A percentile compares a stretch with the other conserved stretches of the same genome.
Evolutionary conservation across 2,888 invertebrate genomes (phyloP).

Genomic region (Ditylenchus weischeri): DNA sequence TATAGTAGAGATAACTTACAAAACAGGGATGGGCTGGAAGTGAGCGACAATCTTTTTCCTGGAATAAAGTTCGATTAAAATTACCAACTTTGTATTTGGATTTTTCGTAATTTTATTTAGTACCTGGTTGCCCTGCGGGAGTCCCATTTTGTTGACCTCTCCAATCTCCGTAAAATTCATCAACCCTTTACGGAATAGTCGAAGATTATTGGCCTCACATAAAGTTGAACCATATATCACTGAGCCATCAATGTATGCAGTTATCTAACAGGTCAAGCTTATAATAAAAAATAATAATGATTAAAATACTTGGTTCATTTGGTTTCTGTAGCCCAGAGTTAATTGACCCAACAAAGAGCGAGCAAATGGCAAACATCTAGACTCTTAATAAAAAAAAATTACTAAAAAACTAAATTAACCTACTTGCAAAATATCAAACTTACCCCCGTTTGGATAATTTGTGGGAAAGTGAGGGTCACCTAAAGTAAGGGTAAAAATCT

Average conservation of each 20-base stretch:
- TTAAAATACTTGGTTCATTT: slow-evolving; percentile 38
- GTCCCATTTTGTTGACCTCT: slow-evolving; percentile 40
- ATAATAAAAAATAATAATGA: slow-evolving; percentile 14
- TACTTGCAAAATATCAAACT: too few relatives aligned
- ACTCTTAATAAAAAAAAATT: slow-evolving; percentile 60
- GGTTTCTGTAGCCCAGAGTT: slow-evolving; percentile 65
- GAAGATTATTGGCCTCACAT: slow-evolving; percentile 76
- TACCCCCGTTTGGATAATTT: slow-evolving; percentile 72
- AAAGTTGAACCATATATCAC: slow-evolving; percentile 85
- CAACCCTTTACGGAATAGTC: slow-evolving; percentile 67
- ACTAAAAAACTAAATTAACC: too few relatives aligned
- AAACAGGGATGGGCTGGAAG: slow-evolving; percentile 48
- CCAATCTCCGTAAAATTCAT: slow-evolving; percentile 57
- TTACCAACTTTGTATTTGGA: background rate
- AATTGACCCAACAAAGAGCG: slow-evolving; percentile 88
- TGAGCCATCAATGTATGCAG: slow-evolving; percentile 75
- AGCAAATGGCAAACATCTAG: slow-evolving; percentile 91
- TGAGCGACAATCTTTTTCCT: slow-evolving; percentile 57
- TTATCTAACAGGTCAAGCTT: slow-evolving; percentile 69
- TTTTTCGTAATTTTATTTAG: background rate
- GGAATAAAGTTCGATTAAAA: slow-evolving; percentile 18
- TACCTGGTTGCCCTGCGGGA: slow-evolving; percentile 53
- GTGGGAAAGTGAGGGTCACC: slow-evolving; percentile 79
- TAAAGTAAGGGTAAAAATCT: too few relatives aligned
- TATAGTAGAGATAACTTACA: slow-evolving; percentile 14